Evolutionary conservation across 1,140 invertebrate species (phyloP).

Genomic region (Sycophila sp.): DNA sequence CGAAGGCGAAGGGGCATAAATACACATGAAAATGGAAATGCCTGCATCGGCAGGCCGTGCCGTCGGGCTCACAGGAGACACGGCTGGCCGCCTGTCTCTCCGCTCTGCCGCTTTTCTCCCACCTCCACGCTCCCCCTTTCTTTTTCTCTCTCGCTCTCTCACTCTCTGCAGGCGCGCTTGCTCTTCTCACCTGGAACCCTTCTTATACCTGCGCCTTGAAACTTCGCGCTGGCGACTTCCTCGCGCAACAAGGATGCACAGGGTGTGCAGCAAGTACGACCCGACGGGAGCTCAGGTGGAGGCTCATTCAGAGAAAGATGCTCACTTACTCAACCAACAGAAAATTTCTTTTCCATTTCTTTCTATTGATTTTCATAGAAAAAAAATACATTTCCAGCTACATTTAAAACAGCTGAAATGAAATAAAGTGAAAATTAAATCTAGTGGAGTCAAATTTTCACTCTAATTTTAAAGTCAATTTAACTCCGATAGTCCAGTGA

Average conservation of each 20-base stretch:
- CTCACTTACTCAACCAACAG: no score
- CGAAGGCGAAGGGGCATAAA: slow-evolving; percentile 43
- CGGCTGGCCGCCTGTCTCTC: slow-evolving; percentile 55
- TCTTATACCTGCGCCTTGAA: slow-evolving; percentile 18
- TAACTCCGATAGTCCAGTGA: no score
- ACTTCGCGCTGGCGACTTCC: not conserved
- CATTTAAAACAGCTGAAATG: no score
- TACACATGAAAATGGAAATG: slow-evolving; percentile 52
- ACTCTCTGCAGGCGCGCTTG: not conserved
- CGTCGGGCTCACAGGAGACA: slow-evolving; percentile 56
- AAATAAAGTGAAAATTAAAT: no score
- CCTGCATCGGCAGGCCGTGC: slow-evolving; percentile 1
- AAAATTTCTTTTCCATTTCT: no score
- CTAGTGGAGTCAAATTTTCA: no score
- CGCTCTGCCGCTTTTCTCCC: slow-evolving; percentile 56
- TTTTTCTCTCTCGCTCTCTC: slow-evolving; percentile 19
- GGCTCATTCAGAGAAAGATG: no score
- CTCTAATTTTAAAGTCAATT: no score
- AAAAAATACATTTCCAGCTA: no score
- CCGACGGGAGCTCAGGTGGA: not conserved
- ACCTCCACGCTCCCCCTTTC: slow-evolving; percentile 25
- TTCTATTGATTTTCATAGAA: no score
- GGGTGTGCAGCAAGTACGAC: no score
- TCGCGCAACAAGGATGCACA: not conserved
- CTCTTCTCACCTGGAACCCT: slow-evolving; percentile 45